Evolutionary conservation across 1,140 invertebrate genomes (phyloP).

Genomic region (Eriocheir sinensis): DNA sequence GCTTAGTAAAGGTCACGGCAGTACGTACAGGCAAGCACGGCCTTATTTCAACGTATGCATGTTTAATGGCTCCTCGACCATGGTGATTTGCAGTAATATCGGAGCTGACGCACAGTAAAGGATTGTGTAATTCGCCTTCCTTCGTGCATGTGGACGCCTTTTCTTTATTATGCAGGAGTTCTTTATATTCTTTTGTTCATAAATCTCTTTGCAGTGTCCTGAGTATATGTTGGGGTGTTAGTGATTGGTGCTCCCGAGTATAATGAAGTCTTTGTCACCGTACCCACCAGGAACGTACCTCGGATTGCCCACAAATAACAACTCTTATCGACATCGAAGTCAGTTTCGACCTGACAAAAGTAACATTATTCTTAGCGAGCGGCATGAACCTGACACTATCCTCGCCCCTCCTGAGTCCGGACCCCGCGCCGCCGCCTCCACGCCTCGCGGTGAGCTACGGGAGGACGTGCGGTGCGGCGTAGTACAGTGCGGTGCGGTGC

Average conservation of each 20-base stretch:
- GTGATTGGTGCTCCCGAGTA: not conserved
- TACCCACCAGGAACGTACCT: not conserved
- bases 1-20: not conserved
- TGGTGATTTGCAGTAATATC: not conserved
- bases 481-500: not conserved
- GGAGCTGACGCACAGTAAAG: not conserved
- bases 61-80: not conserved
- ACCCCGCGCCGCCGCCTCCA: not conserved
- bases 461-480: not conserved
- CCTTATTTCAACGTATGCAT: not conserved
- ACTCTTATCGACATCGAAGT: conserved; percentile 15
- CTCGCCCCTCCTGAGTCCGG: not conserved
- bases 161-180: conserved; percentile 1
- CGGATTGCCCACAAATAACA: conserved; percentile 1
- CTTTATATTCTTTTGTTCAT: conserved; percentile 27
- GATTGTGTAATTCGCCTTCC: not conserved
- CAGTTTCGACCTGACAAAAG: conserved; percentile 6
- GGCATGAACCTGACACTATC: conserved; percentile 13
- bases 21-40: not conserved
- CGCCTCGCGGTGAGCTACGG: not conserved
- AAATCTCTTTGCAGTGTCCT: not conserved
- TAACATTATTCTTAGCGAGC: not conserved
- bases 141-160: not conserved
- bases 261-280: conserved; percentile 24
- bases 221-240: not conserved